Percentiles rank a stretch among this genome's conserved stretches.
These are phyloP conservation scores for Plagodis dolabraria DNA, from an alignment of 2,888 invertebrate species.

Conservation along the genomic window DNA sequence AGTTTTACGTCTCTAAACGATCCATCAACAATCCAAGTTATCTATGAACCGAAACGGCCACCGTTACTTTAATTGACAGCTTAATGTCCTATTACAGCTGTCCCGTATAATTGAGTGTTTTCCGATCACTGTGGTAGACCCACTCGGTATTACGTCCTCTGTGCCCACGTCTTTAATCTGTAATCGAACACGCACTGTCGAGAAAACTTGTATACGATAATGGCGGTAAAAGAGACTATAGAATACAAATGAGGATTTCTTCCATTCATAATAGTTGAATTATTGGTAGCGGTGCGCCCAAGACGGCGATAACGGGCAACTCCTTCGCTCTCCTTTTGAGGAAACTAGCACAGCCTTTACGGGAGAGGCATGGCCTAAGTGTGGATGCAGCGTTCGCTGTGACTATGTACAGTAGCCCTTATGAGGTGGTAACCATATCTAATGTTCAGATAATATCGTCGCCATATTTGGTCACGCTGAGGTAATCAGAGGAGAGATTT, in stretches of 20 bases:
- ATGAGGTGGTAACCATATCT: slow-evolving; percentile 56
- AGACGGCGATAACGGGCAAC: slow-evolving; percentile 63
- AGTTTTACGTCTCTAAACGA: too few relatives aligned
- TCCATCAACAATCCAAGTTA: neutral
- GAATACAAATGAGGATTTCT: slow-evolving; percentile 43
- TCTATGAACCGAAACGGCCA: slow-evolving; percentile 27
- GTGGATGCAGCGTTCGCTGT: slow-evolving; percentile 46
- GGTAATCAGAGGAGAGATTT: slow-evolving; percentile 44
- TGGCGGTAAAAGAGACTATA: slow-evolving; percentile 37
- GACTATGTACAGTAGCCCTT: slow-evolving; percentile 45
- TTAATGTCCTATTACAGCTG: slow-evolving; percentile 68
- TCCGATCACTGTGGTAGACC: slow-evolving; percentile 38
- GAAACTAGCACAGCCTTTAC: slow-evolving; percentile 59
- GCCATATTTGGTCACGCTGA: slow-evolving; percentile 45
- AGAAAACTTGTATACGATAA: slow-evolving; percentile 39
- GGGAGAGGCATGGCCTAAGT: slow-evolving; percentile 47
- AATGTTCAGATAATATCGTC: slow-evolving; percentile 51
- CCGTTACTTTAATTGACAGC: slow-evolving; percentile 69
- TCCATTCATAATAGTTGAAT: slow-evolving; percentile 38
- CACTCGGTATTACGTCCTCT: slow-evolving; percentile 48
- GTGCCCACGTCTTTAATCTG: slow-evolving; percentile 35
- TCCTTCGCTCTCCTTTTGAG: slow-evolving; percentile 60
- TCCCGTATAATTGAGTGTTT: slow-evolving; percentile 60
- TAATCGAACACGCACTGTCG: slow-evolving; percentile 29
- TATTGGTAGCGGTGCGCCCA: slow-evolving; percentile 40